These are phyloP conservation scores for Drosophila prostipennis DNA, from an alignment of 2,888 invertebrate species.

Conservation along the genomic window DNA sequence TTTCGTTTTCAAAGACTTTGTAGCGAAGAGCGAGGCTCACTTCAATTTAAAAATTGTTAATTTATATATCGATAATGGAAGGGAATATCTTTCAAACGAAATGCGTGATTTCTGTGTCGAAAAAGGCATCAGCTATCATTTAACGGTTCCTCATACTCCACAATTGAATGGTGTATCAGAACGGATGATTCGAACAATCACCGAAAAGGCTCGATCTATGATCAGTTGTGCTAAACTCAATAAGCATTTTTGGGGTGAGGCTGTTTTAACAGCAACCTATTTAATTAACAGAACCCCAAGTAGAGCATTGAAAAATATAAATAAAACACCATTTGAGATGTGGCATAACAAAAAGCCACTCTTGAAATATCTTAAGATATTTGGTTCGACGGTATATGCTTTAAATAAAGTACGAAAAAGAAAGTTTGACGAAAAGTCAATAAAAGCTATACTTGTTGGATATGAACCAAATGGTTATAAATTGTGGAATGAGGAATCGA, in stretches of 20 bases:
- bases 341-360: neutral
- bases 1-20: neutral
- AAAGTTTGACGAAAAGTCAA: conserved; percentile 58
- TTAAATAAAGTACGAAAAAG: neutral
- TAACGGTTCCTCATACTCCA: neutral
- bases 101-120: neutral
- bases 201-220: conserved; percentile 16
- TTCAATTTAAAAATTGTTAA: neutral
- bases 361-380: conserved; percentile 5
- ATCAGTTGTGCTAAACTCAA: conserved; percentile 31
- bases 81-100: neutral
- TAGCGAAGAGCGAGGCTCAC: neutral
- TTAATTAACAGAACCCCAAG: too few species aligned
- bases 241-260: conserved; percentile 79
- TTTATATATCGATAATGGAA: too few species aligned
- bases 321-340: neutral
- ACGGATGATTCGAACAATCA: conserved; percentile 22
- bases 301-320: too few species aligned
- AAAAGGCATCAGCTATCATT: conserved; percentile 27
- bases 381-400: neutral
- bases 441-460: conserved; percentile 29
- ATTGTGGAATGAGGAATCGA: conserved; percentile 2
- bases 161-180: conserved; percentile 18
- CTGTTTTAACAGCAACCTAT: too few species aligned
- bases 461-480: conserved; percentile 5